phyloP scores from a whole-genome alignment of 2,888 invertebrate genomes.

The Sesia apiformis region DNA sequence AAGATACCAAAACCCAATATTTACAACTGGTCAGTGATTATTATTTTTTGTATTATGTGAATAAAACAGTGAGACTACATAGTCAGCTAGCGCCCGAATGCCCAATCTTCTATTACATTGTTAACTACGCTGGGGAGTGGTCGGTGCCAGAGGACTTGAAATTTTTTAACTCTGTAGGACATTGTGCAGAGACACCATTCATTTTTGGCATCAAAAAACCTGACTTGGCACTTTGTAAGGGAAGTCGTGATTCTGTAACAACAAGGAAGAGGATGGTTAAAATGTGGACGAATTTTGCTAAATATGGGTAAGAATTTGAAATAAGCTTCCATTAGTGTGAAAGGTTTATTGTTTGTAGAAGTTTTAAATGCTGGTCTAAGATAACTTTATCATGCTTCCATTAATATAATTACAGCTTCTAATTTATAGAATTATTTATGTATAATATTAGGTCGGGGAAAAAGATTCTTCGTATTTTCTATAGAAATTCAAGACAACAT shows the following conservation, averaged over 20 bases:
- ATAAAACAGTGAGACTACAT: constrained; percentile 51
- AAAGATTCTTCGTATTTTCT: too few relatives aligned
- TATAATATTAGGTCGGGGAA: too few relatives aligned
- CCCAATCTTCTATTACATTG: constrained; percentile 54
- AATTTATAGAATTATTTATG: too few relatives aligned
- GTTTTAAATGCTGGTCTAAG: too few relatives aligned
- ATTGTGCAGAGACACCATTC: constrained; percentile 53
- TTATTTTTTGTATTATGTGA: constrained; percentile 53
- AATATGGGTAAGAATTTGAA: constrained; percentile 44
- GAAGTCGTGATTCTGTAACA: constrained; percentile 44
- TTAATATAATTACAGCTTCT: too few relatives aligned
- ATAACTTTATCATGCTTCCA: too few relatives aligned
- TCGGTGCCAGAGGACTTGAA: constrained; percentile 29
- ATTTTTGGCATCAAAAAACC: constrained; percentile 39
- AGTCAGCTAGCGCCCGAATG: constrained; percentile 36
- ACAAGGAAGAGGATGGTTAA: constrained; percentile 48
- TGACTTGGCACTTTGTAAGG: constrained; percentile 29
- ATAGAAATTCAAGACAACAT: too few relatives aligned
- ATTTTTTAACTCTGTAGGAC: constrained; percentile 44
- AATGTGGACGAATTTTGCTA: constrained; percentile 71
- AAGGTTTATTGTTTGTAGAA: too few relatives aligned
- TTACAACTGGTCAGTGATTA: constrained; percentile 56
- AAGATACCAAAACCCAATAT: constrained; percentile 47
- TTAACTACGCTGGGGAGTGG: constrained; percentile 54
- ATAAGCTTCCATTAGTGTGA: too few relatives aligned